Evolutionary conservation across 2,888 invertebrate genomes (phyloP), one percentile per base, ranked within the genome.

Genomic region (Trimorus sp.): DNA sequence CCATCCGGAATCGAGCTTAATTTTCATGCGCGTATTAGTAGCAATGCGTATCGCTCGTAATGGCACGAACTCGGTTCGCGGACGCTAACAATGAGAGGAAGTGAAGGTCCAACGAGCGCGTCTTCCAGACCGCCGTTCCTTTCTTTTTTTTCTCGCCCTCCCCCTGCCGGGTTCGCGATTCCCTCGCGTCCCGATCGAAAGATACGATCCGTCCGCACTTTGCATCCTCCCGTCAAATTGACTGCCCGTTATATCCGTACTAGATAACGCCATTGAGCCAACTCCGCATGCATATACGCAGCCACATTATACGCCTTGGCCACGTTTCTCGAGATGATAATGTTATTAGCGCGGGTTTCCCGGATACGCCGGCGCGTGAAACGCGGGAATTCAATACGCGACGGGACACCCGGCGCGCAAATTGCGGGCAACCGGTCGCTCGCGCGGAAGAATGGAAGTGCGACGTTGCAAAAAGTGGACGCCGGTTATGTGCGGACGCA

Each of bases 71-170:
- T 82, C 63, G 70, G 69, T 66, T 73, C 77, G 77, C 79, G 73
- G 70, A 75, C 80, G 85, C 75, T 79, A 89, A 91, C 91, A 91
- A 91, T 91, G 91, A 90, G 86, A 91, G 91, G 91, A 91, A 91
- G 91, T 91, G 89, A 91, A 91, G 91, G 90, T 91, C 90, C 89
- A 90, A 89, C 89, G 90, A 91, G 84, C 88, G 88, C 88, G 87
- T 86, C 87, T 88, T 87, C 87, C 79, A 80, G 62, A 48, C 78
- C 82, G 76, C 78, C 45, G 84, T 88, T 88, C 86, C 86, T 87
- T 87, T 88, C 87, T 82, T 87, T 87, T 86, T n/a, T 87, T 86
- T 59, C 40, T 54, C 58, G 62, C 53, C 84, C 84, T 85, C 87
- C 84, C 84, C 81, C 86, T 79, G 81, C 71, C 48, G 38, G 12